A percentile compares a stretch with the other conserved stretches of the same genome.
Evolutionary conservation across 2,888 invertebrate genomes (phyloP).

Genomic region (Choristoneura rosaceana): DNA sequence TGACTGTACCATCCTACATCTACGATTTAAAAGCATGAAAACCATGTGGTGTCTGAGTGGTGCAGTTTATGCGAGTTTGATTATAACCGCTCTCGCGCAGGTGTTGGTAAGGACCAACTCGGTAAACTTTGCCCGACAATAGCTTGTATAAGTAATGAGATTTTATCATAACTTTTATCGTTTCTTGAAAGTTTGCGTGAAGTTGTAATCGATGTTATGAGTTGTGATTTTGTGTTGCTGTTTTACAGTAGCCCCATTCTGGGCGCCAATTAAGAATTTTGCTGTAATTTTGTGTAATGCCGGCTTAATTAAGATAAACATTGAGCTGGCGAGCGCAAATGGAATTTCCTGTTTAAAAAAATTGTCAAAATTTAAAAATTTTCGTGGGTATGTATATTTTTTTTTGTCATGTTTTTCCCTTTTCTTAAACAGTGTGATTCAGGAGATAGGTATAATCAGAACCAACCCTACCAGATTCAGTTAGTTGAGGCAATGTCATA

Average conservation of each 20-base stretch:
- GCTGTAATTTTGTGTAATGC: too few relatives aligned
- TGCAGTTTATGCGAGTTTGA: conserved; percentile 1
- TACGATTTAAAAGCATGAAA: neutral
- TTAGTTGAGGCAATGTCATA: too few relatives aligned
- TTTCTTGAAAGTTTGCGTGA: neutral
- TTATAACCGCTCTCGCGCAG: neutral
- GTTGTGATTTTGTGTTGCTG: neutral
- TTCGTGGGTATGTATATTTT: too few relatives aligned
- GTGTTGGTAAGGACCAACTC: neutral
- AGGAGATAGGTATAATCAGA: too few relatives aligned
- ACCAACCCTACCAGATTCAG: too few relatives aligned
- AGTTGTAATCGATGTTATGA: conserved; percentile 8
- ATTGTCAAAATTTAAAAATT: too few relatives aligned
- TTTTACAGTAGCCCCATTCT: neutral
- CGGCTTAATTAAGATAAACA: too few relatives aligned
- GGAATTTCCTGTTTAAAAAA: too few relatives aligned
- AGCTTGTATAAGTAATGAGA: conserved; percentile 5
- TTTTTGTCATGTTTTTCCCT: too few relatives aligned
- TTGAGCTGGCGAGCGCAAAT: neutral
- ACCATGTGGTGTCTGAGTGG: neutral
- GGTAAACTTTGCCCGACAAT: neutral
- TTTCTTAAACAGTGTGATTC: too few relatives aligned
- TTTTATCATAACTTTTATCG: conserved; percentile 15
- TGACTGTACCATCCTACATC: neutral
- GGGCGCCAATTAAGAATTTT: neutral